A percentile compares a stretch with the other conserved stretches of the same genome.
These are phyloP conservation scores for Tolmerus cingulatus DNA, from an alignment of 2,888 invertebrate genomes.

Conservation along the genomic window DNA sequence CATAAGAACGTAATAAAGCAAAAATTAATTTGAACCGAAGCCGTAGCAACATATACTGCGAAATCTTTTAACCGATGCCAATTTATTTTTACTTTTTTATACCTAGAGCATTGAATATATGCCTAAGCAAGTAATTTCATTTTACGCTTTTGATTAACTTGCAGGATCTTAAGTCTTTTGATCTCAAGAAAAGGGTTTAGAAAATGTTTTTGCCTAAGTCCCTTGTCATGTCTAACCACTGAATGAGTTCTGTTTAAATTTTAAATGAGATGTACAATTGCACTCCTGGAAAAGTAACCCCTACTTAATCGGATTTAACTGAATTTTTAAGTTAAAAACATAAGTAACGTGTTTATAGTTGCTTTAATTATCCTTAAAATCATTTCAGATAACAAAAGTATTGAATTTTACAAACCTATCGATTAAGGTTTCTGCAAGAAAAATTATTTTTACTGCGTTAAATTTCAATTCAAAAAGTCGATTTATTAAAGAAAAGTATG, in stretches of 20 bases:
- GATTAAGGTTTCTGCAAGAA: too few species aligned
- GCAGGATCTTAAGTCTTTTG: background rate
- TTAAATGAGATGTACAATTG: background rate
- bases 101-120: background rate
- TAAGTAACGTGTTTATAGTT: too few species aligned
- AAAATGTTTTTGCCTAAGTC: background rate
- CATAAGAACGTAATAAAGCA: background rate
- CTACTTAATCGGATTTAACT: too few species aligned
- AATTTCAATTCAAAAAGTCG: too few species aligned
- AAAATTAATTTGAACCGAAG: background rate
- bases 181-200: background rate
- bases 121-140: background rate
- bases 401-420: too few species aligned
- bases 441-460: too few species aligned
- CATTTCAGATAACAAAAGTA: too few species aligned
- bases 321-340: too few species aligned
- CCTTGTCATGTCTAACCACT: background rate
- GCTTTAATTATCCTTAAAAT: too few species aligned
- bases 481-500: too few species aligned
- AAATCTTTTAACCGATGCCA: background rate
- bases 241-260: background rate
- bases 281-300: too few species aligned
- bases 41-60: background rate
- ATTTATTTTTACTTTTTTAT: background rate
- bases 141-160: background rate